Evolutionary conservation across 2,888 invertebrate species (phyloP).

Genomic region (Lapara coniferarum): DNA sequence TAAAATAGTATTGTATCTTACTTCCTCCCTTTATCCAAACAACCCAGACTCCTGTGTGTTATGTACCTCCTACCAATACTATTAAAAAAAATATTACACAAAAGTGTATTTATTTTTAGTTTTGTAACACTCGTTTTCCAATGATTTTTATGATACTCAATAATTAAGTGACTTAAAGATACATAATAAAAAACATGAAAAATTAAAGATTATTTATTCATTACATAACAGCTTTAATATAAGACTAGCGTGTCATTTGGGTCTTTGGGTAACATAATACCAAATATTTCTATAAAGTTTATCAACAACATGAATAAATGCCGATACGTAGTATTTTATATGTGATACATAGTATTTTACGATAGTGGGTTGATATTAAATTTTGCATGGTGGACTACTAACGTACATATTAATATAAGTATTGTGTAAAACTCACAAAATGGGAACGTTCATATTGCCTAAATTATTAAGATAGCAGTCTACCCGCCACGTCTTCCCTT

Average conservation of each 20-base stretch:
- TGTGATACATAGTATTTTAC: too few species aligned
- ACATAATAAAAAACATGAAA: constrained; percentile 27
- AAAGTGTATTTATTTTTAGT: constrained; percentile 54
- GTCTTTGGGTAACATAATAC: background rate
- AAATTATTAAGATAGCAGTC: too few species aligned
- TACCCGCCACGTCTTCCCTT: too few species aligned
- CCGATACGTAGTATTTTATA: too few species aligned
- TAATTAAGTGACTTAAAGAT: constrained; percentile 28
- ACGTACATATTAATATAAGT: too few species aligned
- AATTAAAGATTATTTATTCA: constrained; percentile 28
- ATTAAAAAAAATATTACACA: constrained; percentile 85
- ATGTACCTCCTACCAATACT: constrained; percentile 85
- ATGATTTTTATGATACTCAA: constrained; percentile 30
- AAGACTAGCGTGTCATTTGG: too few species aligned
- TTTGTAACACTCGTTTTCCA: constrained; percentile 29
- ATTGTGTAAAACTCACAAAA: too few species aligned
- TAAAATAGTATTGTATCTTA: constrained; percentile 84
- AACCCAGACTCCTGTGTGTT: constrained; percentile 84
- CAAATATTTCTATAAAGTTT: background rate
- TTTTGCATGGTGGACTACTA: too few species aligned
- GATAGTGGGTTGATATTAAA: too few species aligned
- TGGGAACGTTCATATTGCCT: too few species aligned
- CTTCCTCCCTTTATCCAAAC: constrained; percentile 83
- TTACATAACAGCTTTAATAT: constrained; percentile 12
- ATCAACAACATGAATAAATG: too few species aligned